A percentile compares a stretch with the other conserved stretches of the same genome.
Conservation (phyloP, 92 coral and sea anemone genomes). For the Epizoanthus ramosus region DNA sequence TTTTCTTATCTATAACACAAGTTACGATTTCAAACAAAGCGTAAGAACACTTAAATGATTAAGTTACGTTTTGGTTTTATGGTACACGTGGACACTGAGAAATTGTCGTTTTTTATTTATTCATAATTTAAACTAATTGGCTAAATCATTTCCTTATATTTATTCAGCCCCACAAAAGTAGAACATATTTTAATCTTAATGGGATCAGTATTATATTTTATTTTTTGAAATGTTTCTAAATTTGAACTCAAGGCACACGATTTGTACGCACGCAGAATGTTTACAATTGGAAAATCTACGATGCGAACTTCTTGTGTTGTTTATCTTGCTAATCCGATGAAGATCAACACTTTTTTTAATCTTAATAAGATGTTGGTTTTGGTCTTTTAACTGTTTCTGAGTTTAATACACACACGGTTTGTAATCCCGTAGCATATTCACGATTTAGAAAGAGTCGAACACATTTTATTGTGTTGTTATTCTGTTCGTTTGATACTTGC, state of each 20-base stretch:
- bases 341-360: not conserved
- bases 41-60: not conserved
- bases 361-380: no score
- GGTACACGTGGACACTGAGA: slow-evolving; percentile 5
- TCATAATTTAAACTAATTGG: slow-evolving; percentile 16
- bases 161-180: slow-evolving; percentile 18
- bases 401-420: not conserved
- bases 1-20: not conserved
- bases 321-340: not conserved
- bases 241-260: not conserved
- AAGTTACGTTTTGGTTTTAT: not conserved
- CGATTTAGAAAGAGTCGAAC: no score
- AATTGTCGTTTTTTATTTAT: not conserved
- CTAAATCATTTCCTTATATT: slow-evolving; percentile 19
- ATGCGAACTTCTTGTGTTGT: no score
- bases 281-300: no score
- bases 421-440: not conserved
- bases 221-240: not conserved
- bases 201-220: no score
- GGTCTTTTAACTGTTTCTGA: not conserved
- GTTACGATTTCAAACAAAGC: not conserved
- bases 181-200: not conserved
- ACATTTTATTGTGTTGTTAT: no score
- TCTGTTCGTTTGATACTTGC: not conserved
- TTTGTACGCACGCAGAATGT: not conserved